phyloP scores from a whole-genome alignment of 2,888 invertebrate species.

The Heliconius aoede region DNA sequence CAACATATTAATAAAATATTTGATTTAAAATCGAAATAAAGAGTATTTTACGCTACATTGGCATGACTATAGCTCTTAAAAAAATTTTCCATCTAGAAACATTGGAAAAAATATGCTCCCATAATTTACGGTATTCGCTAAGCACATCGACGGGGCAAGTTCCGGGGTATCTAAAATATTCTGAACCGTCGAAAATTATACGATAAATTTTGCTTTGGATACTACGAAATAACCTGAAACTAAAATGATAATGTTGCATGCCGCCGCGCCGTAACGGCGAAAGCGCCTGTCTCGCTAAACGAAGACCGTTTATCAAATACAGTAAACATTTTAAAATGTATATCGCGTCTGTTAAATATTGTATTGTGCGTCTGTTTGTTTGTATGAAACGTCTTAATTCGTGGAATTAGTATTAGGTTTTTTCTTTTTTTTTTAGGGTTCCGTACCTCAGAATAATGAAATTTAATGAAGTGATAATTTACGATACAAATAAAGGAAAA shows the following conservation, averaged over 20 bases:
- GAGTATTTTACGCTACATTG: no score
- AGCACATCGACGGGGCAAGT: conserved; percentile 1
- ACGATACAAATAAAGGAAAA: neutral
- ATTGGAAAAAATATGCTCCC: neutral
- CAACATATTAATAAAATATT: no score
- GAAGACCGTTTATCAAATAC: conserved; percentile 72
- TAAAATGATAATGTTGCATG: conserved; percentile 72
- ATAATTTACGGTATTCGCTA: neutral
- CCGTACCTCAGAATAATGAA: neutral
- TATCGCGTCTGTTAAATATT: neutral
- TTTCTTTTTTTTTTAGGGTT: neutral
- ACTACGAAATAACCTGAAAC: conserved; percentile 43
- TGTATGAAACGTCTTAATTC: neutral
- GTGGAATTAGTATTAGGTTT: neutral
- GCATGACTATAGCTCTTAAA: neutral
- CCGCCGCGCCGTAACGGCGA: conserved; percentile 60
- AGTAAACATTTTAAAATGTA: conserved; percentile 66
- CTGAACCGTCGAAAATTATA: conserved; percentile 18
- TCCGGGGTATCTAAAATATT: neutral
- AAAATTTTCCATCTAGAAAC: neutral
- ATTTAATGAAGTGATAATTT: neutral
- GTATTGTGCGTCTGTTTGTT: neutral
- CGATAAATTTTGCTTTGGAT: conserved; percentile 34
- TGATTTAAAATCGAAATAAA: no score
- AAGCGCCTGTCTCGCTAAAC: conserved; percentile 67